phyloP scores from a whole-genome alignment of 2,888 invertebrate species.

The Lasius platythorax region DNA sequence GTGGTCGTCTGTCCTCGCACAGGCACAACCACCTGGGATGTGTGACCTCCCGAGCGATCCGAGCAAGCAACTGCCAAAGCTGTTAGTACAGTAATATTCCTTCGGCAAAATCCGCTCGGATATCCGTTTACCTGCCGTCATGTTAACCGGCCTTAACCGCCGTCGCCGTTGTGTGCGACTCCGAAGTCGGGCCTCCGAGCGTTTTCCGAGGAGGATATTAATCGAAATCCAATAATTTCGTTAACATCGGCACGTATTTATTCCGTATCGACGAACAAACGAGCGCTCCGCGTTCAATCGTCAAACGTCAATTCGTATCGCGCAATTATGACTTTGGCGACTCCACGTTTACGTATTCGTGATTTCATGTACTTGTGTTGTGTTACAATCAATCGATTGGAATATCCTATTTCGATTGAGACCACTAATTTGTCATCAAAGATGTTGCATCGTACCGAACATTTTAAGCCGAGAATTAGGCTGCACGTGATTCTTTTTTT shows the following conservation, averaged over 20 bases:
- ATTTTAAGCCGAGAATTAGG: neutral
- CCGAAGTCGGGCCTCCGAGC: slow-evolving; percentile 41
- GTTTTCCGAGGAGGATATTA: slow-evolving; percentile 63
- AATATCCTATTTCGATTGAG: neutral
- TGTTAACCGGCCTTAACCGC: slow-evolving; percentile 48
- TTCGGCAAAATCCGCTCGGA: slow-evolving; percentile 63
- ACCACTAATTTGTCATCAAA: slow-evolving; percentile 7
- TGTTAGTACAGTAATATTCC: slow-evolving; percentile 73
- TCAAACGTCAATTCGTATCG: neutral
- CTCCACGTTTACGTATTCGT: slow-evolving; percentile 18
- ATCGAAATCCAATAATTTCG: slow-evolving; percentile 69
- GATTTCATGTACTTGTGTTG: slow-evolving; percentile 2
- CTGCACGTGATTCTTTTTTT: neutral
- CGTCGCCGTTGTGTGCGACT: slow-evolving; percentile 41
- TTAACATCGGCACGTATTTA: slow-evolving; percentile 53
- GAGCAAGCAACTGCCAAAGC: slow-evolving; percentile 62
- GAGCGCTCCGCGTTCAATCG: neutral
- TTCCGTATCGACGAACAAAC: slow-evolving; percentile 25
- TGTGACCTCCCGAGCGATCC: slow-evolving; percentile 32
- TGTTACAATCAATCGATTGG: slow-evolving; percentile 8
- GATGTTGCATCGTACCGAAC: neutral
- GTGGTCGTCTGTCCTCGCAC: slow-evolving; percentile 23
- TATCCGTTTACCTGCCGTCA: slow-evolving; percentile 58
- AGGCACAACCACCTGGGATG: slow-evolving; percentile 14
- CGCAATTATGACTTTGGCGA: slow-evolving; percentile 18